Evolutionary conservation across 2,797 vertebrate genomes (phyloP), one percentile per base, ranked within the genome.

Genomic region (Amniataba percoides): DNA sequence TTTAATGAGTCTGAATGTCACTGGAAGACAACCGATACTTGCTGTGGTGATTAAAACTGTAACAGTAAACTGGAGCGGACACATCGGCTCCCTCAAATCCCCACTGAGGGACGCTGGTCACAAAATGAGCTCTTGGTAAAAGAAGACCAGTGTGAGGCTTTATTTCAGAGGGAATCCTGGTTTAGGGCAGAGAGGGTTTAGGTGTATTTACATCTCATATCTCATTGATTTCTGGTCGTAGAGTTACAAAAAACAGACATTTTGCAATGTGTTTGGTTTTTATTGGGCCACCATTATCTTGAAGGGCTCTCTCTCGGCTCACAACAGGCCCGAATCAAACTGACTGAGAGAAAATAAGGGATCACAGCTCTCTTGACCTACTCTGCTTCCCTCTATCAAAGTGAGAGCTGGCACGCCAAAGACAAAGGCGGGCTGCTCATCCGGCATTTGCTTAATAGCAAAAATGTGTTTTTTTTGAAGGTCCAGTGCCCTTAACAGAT

Each of bases 401-500:
- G 13, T 0, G 23, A 66, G 60, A 74, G 78, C 63, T 18, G 16
- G 19, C 4, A 3, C 27, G 10, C 14, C 71, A 56, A 52, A 81
- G 77, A 79, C 83, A 82, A 82, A 87, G 61, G 46, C 63, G 0
- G 18, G 1, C 53, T 51, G 67, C 65, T 60, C 73, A 49, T 69
- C 43, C 46, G 5, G 68, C 71, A 40, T 79, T 73, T 49, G 78
- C 74, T 78, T 87, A 88, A 90, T 80, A 76, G 77, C 72, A 81
- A 80, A 86, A 92, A 89, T 90, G 88, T 92, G 89, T 83, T 91
- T 82, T 84, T 87, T 73, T 84, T 87, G 80, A 81, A 82, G 81
- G 88, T 84, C 82, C 74, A 45, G 55, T 64, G 84, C 62, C 85
- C 82, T 89, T 81, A 89, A 86, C 89, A 90, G 90, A 91, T 90